These are phyloP conservation scores for Xenentodon cancila DNA, from an alignment of 2,797 vertebrate species.

Conservation along the genomic window DNA sequence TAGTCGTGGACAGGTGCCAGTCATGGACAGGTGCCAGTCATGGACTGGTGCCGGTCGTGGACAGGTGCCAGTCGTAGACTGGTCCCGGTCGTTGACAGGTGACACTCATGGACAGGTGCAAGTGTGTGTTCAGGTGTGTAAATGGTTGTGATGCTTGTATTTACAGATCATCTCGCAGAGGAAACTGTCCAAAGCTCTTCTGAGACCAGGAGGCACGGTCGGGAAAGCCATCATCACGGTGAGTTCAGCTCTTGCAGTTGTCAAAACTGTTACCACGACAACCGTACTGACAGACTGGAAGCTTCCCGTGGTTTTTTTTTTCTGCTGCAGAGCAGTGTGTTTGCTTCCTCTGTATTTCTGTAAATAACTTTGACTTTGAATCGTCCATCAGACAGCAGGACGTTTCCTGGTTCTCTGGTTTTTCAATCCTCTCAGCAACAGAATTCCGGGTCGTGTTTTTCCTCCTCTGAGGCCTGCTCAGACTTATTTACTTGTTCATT, in stretches of 20 bases:
- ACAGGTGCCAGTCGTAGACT: too few species aligned
- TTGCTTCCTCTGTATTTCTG: neutral
- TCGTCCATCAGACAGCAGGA: constrained; percentile 2
- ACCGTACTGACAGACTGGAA: too few species aligned
- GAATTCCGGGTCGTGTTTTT: neutral
- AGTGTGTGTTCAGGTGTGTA: too few species aligned
- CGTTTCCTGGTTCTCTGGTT: constrained; percentile 1
- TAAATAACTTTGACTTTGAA: too few species aligned
- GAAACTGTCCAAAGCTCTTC: constrained; percentile 92
- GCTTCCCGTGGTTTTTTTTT: too few species aligned
- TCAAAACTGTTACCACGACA: neutral
- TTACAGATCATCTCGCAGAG: constrained; percentile 95
- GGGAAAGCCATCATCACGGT: constrained; percentile 95
- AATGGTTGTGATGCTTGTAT: too few species aligned
- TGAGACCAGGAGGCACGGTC: constrained; percentile 92
- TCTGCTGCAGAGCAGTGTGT: too few species aligned
- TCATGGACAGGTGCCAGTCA: too few species aligned
- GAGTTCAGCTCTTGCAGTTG: constrained; percentile 44
- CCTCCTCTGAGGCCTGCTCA: neutral
- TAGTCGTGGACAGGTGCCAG: too few species aligned
- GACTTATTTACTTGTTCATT: constrained; percentile 12
- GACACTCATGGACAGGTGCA: too few species aligned
- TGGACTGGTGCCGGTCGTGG: too few species aligned
- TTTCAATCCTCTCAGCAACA: neutral
- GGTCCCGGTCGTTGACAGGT: too few species aligned